Evolutionary conservation across 2,797 vertebrate genomes (phyloP).

Genomic region (Urophycis tenuis): DNA sequence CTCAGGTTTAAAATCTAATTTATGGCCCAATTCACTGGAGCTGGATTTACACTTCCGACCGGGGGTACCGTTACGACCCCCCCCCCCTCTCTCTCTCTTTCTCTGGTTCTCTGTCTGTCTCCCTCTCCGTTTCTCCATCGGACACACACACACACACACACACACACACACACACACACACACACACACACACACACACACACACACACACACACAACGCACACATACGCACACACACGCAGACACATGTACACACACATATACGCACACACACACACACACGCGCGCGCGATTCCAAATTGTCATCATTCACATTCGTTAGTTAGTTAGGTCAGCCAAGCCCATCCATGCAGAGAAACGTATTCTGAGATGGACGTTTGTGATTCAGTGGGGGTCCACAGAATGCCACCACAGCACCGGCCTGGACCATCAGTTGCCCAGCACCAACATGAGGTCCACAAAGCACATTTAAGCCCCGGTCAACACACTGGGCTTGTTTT

Average conservation of each 20-base stretch:
- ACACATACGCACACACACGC: background rate
- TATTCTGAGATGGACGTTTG: background rate
- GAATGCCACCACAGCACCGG: constrained; percentile 7
- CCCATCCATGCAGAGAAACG: background rate
- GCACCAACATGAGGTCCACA: constrained; percentile 21
- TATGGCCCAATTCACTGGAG: constrained; percentile 65
- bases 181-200: constrained; percentile 4
- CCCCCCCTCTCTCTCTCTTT: constrained; percentile 4
- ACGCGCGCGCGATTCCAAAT: background rate
- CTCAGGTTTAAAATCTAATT: constrained; percentile 69
- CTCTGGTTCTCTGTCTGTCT: constrained; percentile 6
- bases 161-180: constrained; percentile 3
- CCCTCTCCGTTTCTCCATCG: constrained; percentile 12
- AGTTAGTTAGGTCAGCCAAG: too few species aligned
- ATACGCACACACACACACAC: background rate
- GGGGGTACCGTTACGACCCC: constrained; percentile 63
- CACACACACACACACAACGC: background rate
- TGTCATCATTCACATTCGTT: too few species aligned
- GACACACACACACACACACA: background rate
- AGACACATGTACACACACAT: constrained; percentile 5
- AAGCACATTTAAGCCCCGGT: constrained; percentile 34
- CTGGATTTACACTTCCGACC: constrained; percentile 73
- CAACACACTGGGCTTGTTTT: constrained; percentile 17
- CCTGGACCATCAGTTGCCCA: constrained; percentile 45
- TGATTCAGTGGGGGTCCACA: background rate